Base-by-base conservation (phyloP, 2,797 vertebrate species). In the Chelonia mydas region DNA sequence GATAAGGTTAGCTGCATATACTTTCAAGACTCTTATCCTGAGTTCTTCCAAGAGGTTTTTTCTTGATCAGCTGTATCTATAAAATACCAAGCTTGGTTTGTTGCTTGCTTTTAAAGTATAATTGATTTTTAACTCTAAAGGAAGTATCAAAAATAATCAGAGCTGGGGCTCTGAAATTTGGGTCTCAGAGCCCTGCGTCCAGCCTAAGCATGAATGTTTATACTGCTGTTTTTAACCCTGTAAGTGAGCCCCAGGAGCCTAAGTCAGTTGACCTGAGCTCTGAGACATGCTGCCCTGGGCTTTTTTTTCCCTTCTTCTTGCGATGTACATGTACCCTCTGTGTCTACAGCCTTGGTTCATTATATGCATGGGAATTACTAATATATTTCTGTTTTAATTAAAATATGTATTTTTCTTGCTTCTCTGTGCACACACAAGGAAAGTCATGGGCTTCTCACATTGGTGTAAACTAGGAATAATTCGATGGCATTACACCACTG, bases 401-500 rank as follows among this genome's bases (percentile, higher is more conserved):
- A 49, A 28, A 78, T 33, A 33, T 21, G 15, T 49, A 49, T 33
- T 10, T 78, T 50, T 19, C 8, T 76, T 47, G 41, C 27, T 33
- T 33, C 15, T 78, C 45, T 50, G 28, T 50, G 76, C 49, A 31
- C 9, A 19, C 16, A 21, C 15, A 50, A 41, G 13, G 28, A 50
- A 50, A 31, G 12, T 77, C 59, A 23, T 5, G 89, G 5, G 11
- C 2, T 2, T 2, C 86, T 54, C 90, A 11, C 45, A 59, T 31
- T 0, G 0, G 1, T 81, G 9, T 2, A n/a, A 47, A 84, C 31
- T 50, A 25, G 33, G 1, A 55, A 8, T 80, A 27, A 19, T 3
- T 25, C 82, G 80, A 45, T 21, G 31, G 76, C 23, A 19, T 72
- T n/a, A n/a, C 16, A n/a, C 61, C 61, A n/a, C 16, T 21, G 7